Conservation (phyloP, 2,888 invertebrate genomes). For the Spilosoma lubricipeda region DNA sequence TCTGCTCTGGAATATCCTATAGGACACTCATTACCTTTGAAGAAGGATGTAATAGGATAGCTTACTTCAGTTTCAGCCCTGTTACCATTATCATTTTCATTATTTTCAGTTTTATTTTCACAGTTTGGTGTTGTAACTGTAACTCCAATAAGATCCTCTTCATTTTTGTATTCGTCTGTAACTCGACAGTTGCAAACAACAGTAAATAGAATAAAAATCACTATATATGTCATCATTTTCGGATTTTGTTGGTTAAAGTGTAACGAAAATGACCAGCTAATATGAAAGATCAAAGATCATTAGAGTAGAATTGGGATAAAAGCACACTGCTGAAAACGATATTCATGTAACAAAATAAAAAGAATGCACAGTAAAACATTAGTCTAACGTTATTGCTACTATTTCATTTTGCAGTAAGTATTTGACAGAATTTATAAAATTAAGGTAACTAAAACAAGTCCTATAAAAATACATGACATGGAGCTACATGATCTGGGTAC, state of each 20-base stretch:
- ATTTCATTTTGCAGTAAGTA: not conserved
- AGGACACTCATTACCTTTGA: constrained; percentile 23
- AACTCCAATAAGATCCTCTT: not conserved
- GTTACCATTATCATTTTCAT: no score
- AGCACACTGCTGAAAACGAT: not conserved
- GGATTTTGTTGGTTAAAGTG: not conserved
- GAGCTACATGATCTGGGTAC: not conserved
- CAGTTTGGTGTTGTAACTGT: not conserved
- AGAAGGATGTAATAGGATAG: not conserved
- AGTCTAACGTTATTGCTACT: not conserved
- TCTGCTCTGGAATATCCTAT: constrained; percentile 16
- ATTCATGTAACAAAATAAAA: not conserved
- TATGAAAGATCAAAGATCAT: not conserved
- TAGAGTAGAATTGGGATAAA: constrained; percentile 6
- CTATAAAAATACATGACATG: not conserved
- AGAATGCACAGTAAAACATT: not conserved
- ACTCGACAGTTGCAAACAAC: not conserved
- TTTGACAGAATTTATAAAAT: not conserved
- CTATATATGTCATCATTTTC: constrained; percentile 1
- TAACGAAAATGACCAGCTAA: not conserved
- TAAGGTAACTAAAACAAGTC: not conserved
- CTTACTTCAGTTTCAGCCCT: not conserved
- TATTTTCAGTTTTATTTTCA: not conserved
- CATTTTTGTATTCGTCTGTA: not conserved
- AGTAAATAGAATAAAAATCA: constrained; percentile 3